Evolutionary conservation across 2,797 vertebrate genomes (phyloP), one percentile per base, ranked within the genome.

Genomic region (Emydoidea blandingii): DNA sequence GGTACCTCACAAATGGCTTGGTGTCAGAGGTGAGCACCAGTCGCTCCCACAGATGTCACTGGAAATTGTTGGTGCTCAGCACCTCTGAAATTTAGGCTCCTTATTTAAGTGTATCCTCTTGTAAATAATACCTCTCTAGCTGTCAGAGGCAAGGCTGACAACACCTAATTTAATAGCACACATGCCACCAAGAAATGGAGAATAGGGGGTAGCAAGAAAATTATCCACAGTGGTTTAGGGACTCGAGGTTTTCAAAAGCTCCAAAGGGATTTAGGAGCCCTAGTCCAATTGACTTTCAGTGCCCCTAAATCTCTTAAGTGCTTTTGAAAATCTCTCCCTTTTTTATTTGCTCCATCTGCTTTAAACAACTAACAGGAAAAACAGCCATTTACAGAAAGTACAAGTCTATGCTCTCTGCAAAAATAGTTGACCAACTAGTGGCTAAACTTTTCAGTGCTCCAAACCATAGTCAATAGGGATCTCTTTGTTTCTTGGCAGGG

Each of bases 391-490:
- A 87, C 65, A 85, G 86, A 85, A 92, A 90, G 57, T 27, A 47
- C 56, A 85, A 94, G 49, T 86, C 87, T 84, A 88, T 52, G n/a
- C 5, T 83, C 62, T 87, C 86, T 49, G 27, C 44, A 87, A 90
- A 59, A 72, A 53, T 53, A 12, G 47, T 68, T 92, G 96, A 93
- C 92, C 93, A 91, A 59, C 85, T 54, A 52, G 41, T 65, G 88
- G 92, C 86, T 82, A 89, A 52, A 68, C 84, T 95, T 97, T 97
- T 97, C 97, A 96, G 89, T 94, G 94, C 81, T 93, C 84, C 72
- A 53, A 79, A 93, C 79, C 89, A 79, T 86, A 86, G 92, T 34
- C 85, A 85, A 86, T 94, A 95, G 89, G 92, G 92, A 88, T 83
- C 79, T 57, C 85, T 95, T 87, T 92, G 87, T 68, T 76, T 95